Percentiles rank a stretch among this genome's conserved stretches.
These are phyloP conservation scores for Silurus glanis DNA, from an alignment of 2,113 vertebrate genomes.

Conservation along the genomic window DNA sequence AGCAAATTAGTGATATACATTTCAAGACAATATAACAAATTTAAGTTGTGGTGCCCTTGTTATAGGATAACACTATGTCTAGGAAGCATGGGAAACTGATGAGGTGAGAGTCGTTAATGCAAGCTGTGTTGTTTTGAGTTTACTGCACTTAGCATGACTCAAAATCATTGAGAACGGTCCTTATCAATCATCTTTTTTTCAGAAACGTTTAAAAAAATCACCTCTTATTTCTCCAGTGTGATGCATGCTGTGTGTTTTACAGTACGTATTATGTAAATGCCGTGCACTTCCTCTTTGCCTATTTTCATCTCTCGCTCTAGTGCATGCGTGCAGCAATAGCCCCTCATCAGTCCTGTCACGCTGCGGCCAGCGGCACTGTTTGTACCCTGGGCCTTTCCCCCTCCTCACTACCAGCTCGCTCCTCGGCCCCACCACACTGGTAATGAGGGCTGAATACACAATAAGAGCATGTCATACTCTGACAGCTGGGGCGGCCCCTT, in stretches of 20 bases:
- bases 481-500: constrained; percentile 77
- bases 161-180: background rate
- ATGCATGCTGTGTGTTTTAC: constrained; percentile 12
- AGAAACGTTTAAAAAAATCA: background rate
- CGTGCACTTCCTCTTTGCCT: constrained; percentile 51
- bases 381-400: constrained; percentile 68
- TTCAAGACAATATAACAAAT: background rate
- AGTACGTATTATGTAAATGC: constrained; percentile 36
- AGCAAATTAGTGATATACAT: background rate
- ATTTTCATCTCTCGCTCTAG: constrained; percentile 72
- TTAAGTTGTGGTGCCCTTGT: background rate
- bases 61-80: background rate
- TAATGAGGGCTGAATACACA: constrained; percentile 80
- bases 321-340: constrained; percentile 64
- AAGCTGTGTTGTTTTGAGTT: background rate
- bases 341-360: constrained; percentile 78
- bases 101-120: background rate
- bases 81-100: background rate
- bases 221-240: background rate
- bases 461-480: constrained; percentile 77
- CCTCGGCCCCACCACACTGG: constrained; percentile 60
- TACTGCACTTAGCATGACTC: background rate
- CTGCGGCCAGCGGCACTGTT: constrained; percentile 71
- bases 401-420: constrained; percentile 26
- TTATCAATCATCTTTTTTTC: background rate